These are phyloP conservation scores for Alloscopus bannaensis DNA, from an alignment of 2,888 invertebrate species.

Conservation along the genomic window DNA sequence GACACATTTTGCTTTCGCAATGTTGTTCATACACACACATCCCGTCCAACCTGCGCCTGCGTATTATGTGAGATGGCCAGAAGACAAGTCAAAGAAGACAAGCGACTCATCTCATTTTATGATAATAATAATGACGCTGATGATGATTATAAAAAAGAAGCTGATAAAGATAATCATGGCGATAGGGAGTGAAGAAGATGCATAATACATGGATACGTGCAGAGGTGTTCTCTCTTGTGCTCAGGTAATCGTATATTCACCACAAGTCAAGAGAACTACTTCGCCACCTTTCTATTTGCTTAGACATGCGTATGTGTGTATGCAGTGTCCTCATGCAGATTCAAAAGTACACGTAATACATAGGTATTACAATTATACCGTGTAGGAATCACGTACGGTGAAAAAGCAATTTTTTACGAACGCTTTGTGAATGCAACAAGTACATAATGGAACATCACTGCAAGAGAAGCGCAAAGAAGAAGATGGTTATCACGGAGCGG, in stretches of 20 bases:
- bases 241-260: neutral
- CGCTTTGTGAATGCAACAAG: no score
- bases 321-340: no score
- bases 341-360: no score
- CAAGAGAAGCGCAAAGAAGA: conserved; percentile 1
- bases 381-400: no score
- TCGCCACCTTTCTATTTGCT: neutral
- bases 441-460: neutral
- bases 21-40: no score
- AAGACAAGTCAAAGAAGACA: conserved; percentile 56
- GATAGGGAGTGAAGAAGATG: neutral
- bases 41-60: conserved; percentile 36
- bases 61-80: conserved; percentile 40
- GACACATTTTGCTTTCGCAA: conserved; percentile 55
- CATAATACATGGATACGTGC: neutral
- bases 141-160: conserved; percentile 10
- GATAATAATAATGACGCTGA: conserved; percentile 20
- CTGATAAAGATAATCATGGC: conserved; percentile 19
- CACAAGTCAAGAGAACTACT: neutral
- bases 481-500: conserved; percentile 28
- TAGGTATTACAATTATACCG: no score
- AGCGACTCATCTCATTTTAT: conserved; percentile 45
- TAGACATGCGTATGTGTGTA: no score
- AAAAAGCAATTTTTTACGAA: no score
- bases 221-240: neutral